Conservation (phyloP, 2,113 vertebrate species). For the Stigmatopora argus region DNA sequence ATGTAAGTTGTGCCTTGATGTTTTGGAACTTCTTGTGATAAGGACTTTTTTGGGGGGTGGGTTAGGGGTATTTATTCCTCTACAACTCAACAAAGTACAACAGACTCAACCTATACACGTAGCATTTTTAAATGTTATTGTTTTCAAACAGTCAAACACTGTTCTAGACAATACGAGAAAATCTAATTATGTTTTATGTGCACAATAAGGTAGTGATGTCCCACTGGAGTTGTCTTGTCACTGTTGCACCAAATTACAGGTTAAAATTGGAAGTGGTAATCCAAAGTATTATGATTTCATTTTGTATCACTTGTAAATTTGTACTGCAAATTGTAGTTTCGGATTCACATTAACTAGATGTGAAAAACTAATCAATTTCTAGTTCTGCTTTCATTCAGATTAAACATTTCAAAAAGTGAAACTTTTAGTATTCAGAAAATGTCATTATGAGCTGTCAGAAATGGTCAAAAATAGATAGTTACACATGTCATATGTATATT, state of each 20-base stretch:
- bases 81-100: neutral
- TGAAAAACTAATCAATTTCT: neutral
- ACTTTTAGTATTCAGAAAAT: neutral
- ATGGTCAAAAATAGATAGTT: constrained; percentile 1
- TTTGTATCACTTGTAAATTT: neutral
- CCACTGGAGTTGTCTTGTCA: constrained; percentile 38
- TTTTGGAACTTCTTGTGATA: constrained; percentile 5
- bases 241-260: constrained; percentile 26
- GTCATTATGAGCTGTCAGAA: neutral
- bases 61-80: neutral
- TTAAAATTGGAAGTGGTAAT: constrained; percentile 7
- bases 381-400: neutral
- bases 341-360: neutral
- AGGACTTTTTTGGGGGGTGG: neutral
- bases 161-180: neutral
- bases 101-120: neutral
- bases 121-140: neutral
- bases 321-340: neutral
- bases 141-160: constrained; percentile 1
- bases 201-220: constrained; percentile 23
- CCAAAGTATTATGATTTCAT: neutral
- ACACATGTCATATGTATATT: neutral
- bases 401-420: neutral
- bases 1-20: constrained; percentile 34
- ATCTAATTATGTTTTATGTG: neutral